Conservation (phyloP, 2,888 invertebrate species). For the Epinotia bilunana region DNA sequence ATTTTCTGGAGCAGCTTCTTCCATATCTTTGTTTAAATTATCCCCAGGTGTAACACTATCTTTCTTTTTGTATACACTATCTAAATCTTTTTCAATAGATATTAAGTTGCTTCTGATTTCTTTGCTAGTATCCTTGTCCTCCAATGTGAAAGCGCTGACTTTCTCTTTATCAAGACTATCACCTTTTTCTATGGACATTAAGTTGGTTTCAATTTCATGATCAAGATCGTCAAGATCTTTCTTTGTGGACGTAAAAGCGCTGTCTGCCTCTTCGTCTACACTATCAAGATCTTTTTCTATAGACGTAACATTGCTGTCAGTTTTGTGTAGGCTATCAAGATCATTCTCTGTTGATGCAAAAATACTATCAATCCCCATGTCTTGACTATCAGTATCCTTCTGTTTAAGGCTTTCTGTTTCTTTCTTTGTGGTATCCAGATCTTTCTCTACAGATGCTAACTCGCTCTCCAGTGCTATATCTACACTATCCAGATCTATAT, state of each 20-base stretch:
- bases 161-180: neutral
- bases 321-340: neutral
- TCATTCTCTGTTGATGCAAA: slow-evolving; percentile 2
- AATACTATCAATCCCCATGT: slow-evolving; percentile 1
- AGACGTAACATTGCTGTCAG: neutral
- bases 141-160: neutral
- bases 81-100: neutral
- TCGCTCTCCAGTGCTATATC: neutral
- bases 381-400: neutral
- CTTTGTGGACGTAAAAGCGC: neutral
- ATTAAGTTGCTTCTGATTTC: neutral
- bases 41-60: neutral
- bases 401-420: neutral
- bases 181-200: slow-evolving; percentile 6
- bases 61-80: neutral
- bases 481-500: slow-evolving; percentile 2
- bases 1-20: neutral
- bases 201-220: neutral
- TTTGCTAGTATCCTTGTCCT: neutral
- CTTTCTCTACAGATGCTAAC: neutral
- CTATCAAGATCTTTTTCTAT: slow-evolving; percentile 12
- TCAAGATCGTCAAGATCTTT: neutral
- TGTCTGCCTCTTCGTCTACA: neutral
- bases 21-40: neutral
- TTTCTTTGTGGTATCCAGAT: neutral